Evolutionary conservation across 2,113 vertebrate species (phyloP), one percentile per base, ranked within the genome.

Genomic region (Saguinus midas): DNA sequence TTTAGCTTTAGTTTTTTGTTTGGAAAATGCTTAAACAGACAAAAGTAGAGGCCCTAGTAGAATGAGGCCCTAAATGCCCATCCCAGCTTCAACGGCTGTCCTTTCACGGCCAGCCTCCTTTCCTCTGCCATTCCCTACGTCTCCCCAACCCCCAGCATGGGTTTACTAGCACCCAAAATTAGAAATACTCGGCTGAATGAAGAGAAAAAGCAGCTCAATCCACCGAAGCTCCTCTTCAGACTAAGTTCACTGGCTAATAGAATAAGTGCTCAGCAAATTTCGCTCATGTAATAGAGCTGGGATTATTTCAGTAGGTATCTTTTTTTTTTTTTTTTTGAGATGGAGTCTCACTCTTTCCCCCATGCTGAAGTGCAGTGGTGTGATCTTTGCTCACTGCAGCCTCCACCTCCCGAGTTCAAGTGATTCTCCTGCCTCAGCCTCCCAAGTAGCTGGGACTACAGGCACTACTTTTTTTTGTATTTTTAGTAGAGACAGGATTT

Each of bases 61-160:
- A 35, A 20, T 0, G 23, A 78, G 35, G 25, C 29, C 43, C 81
- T 17, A 8, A 8, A n/a, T 0, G 0, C n/a, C 40, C 55, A n/a
- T 6, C 1, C 18, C 27, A 5, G 21, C 48, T 52, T 13, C 52
- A 11, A 3, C 8, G 2, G 1, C 5, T 12, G 8, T 18, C 43
- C 16, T 1, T 40, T 45, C 52, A 8, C 0, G 1, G 58, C 35
- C 64, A 4, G 43, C 25, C 50, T 27, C 0, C 1, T 29, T 64
- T 45, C 27, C 3, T 29, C 37, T 35, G 0, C 12, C 12, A 29
- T 13, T 43, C 11, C 40, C 68, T 29, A 0, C 6, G 0, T 5
- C 40, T 25, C n/a, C 40, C 43, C 6, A 0, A 0, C 1, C 50
- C 72, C 29, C 0, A 18, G 68, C 48, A 23, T 48, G 13, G 84